Conservation (phyloP, 2,113 vertebrate genomes). For the Bombycilla garrulus region DNA sequence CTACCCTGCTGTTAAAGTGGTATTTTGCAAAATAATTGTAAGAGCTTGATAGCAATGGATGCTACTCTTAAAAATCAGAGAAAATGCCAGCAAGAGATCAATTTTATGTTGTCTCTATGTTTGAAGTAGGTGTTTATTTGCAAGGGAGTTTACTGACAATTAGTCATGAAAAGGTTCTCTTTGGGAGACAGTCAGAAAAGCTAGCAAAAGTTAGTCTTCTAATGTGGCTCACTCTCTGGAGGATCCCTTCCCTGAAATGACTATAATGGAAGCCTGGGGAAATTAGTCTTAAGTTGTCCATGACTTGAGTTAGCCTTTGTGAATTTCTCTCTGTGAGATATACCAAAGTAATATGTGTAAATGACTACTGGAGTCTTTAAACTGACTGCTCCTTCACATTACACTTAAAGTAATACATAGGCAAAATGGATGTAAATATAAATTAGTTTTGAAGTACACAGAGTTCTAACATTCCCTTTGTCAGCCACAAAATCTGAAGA, state of each 20-base stretch:
- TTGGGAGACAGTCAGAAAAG: neutral
- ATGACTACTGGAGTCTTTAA: neutral
- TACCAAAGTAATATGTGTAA: neutral
- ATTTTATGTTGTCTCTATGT: neutral
- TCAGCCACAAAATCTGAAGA: neutral
- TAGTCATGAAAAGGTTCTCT: neutral
- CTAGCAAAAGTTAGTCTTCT: neutral
- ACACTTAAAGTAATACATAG: neutral
- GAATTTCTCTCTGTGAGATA: neutral
- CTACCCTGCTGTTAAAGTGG: neutral
- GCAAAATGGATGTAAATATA: neutral
- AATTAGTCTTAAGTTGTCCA: neutral
- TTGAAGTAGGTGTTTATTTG: slow-evolving; percentile 9
- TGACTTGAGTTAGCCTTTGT: neutral
- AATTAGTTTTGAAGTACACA: neutral
- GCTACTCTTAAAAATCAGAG: neutral
- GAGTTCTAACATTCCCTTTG: neutral
- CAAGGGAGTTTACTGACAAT: neutral
- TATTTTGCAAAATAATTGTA: neutral
- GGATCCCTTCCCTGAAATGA: neutral
- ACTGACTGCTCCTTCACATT: neutral
- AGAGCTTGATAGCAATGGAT: neutral
- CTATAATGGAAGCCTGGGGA: neutral
- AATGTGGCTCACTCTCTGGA: neutral
- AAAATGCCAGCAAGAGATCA: neutral